A percentile compares a stretch with the other conserved stretches of the same genome.
These are phyloP conservation scores for Cryptops parisi DNA, from an alignment of 2,888 invertebrate species.

Conservation along the genomic window DNA sequence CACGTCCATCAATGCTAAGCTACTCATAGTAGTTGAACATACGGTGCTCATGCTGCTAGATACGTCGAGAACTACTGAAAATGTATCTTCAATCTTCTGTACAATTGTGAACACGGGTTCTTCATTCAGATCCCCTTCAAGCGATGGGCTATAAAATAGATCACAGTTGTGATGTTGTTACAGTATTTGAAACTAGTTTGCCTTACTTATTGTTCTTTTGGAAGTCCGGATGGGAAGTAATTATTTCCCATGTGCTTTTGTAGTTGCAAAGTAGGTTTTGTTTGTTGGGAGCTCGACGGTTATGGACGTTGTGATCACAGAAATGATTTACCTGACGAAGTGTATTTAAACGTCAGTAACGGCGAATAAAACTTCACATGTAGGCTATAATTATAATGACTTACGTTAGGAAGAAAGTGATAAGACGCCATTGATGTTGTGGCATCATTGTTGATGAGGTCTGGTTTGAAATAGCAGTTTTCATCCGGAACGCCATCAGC, in stretches of 20 bases:
- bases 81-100: background rate
- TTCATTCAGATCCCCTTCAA: background rate
- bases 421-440: background rate
- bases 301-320: background rate
- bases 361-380: no score
- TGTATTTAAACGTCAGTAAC: no score
- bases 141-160: background rate
- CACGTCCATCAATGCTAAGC: no score
- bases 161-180: no score
- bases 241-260: conserved; percentile 5
- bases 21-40: no score
- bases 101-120: conserved; percentile 1
- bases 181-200: no score
- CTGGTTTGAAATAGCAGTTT: background rate
- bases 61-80: conserved; percentile 3
- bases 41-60: conserved; percentile 7
- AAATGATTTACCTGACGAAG: no score
- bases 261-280: conserved; percentile 5
- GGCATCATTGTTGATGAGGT: background rate
- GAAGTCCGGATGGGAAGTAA: conserved; percentile 3
- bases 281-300: conserved; percentile 2
- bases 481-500: no score
- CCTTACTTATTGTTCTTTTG: no score
- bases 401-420: background rate
- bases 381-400: no score